phyloP scores from a whole-genome alignment of 2,797 vertebrate species.

The Aselliscus stoliczkanus region DNA sequence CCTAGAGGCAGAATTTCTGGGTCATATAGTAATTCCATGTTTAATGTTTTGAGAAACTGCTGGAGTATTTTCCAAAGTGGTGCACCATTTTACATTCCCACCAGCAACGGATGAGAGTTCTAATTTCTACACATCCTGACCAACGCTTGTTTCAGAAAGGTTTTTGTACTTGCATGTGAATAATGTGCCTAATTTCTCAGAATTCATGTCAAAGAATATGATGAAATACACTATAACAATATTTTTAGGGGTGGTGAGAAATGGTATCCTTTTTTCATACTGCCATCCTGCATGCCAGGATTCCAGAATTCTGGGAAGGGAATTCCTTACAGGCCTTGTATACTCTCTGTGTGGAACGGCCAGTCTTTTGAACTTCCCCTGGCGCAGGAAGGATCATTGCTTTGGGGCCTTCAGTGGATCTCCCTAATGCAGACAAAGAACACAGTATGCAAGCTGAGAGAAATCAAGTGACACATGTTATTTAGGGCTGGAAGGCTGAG shows the following conservation, averaged over 20 bases:
- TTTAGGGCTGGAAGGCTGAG: no score
- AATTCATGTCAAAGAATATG: neutral
- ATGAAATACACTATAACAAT: neutral
- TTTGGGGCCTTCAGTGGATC: neutral
- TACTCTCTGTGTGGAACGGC: fast-evolving
- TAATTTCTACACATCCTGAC: neutral
- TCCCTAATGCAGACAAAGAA: neutral
- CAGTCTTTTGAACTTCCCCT: neutral
- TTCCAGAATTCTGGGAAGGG: no score
- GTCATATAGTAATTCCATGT: neutral
- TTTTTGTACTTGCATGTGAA: neutral
- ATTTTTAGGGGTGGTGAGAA: neutral
- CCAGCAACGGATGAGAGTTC: no score
- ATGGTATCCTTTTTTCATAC: fast-evolving
- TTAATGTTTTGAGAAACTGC: neutral
- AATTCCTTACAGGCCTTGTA: fast-evolving
- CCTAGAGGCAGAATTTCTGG: neutral
- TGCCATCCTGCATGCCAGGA: neutral
- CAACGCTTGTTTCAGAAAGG: neutral
- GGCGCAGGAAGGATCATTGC: neutral
- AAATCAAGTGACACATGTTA: fast-evolving
- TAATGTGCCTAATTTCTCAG: neutral
- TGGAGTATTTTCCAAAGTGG: neutral
- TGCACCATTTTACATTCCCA: neutral
- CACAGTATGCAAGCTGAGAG: neutral